Evolutionary conservation across 2,797 vertebrate genomes (phyloP).

Genomic region (Nannoperca obscura): DNA sequence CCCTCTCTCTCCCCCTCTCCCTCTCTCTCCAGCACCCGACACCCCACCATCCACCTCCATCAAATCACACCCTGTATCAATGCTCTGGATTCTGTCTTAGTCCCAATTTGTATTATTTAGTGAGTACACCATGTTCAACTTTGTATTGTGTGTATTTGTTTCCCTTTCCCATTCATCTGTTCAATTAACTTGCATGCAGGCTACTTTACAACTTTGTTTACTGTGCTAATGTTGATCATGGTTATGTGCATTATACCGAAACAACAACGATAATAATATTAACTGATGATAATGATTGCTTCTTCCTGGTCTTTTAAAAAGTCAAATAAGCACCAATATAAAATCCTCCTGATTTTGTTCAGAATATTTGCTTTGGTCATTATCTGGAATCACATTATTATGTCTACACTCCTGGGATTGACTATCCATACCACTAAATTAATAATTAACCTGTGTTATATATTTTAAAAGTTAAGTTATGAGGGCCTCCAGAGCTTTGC

Average conservation of each 20-base stretch:
- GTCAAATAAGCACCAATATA: not conserved
- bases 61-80: conserved; percentile 19
- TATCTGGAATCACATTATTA: not conserved
- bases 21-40: conserved; percentile 24
- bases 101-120: not conserved
- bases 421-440: not conserved
- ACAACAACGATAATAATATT: not conserved
- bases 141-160: not conserved
- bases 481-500: not conserved
- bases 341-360: not conserved
- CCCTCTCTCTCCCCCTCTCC: too few species aligned
- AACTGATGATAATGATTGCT: not conserved
- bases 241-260: not conserved
- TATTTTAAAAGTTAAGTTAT: not conserved
- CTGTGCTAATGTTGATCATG: not conserved
- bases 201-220: not conserved
- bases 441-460: not conserved
- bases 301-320: not conserved
- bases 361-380: not conserved
- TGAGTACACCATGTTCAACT: not conserved
- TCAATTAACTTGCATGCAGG: not conserved
- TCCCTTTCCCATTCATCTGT: not conserved
- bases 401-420: not conserved
- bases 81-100: not conserved
- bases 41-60: conserved; percentile 19